These are phyloP conservation scores for Pseudorhiza aurosa DNA, from an alignment of 30 jellyfish, hydroid and myxozoan species.

Conservation along the genomic window DNA sequence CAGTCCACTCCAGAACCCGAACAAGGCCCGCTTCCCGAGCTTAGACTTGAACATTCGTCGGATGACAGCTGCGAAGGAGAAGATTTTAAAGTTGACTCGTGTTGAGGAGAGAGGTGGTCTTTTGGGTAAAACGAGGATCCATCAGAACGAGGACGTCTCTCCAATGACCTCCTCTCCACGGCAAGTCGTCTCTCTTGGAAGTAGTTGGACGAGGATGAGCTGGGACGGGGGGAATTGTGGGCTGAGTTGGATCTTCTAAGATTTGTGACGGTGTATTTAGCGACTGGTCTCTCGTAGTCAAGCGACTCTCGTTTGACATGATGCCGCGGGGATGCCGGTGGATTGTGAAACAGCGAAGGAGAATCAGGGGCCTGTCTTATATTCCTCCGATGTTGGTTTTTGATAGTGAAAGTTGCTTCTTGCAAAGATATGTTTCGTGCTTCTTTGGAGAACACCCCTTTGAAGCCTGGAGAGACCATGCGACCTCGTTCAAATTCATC, in stretches of 20 bases:
- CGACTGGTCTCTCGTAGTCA: constrained; percentile 44
- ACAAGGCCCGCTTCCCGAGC: constrained; percentile 69
- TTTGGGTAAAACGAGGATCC: constrained; percentile 29
- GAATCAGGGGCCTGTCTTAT: constrained; percentile 32
- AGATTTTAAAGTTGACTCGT: constrained; percentile 36
- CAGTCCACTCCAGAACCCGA: constrained; percentile 51
- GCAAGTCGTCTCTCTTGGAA: constrained; percentile 46
- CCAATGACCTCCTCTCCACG: constrained; percentile 52
- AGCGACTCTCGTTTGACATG: constrained; percentile 9
- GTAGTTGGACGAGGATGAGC: constrained; percentile 26
- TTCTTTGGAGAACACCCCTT: constrained; percentile 51
- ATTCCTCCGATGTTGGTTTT: constrained; percentile 35
- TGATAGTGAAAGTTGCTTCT: constrained; percentile 70
- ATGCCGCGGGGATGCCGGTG: constrained; percentile 53
- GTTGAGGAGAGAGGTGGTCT: constrained; percentile 41
- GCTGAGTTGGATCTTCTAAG: constrained; percentile 47
- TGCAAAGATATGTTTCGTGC: constrained; percentile 66
- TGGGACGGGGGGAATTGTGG: constrained; percentile 32
- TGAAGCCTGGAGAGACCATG: constrained; percentile 66
- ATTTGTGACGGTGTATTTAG: constrained; percentile 35
- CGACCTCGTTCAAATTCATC: constrained; percentile 66
- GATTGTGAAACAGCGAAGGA: constrained; percentile 44
- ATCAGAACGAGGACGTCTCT: constrained; percentile 54
- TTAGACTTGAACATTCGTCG: constrained; percentile 62
- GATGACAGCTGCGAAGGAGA: constrained; percentile 55